Percentiles rank a stretch among this genome's conserved stretches.
phyloP scores from a whole-genome alignment of 2,888 invertebrate genomes.

The Agriopis marginaria region DNA sequence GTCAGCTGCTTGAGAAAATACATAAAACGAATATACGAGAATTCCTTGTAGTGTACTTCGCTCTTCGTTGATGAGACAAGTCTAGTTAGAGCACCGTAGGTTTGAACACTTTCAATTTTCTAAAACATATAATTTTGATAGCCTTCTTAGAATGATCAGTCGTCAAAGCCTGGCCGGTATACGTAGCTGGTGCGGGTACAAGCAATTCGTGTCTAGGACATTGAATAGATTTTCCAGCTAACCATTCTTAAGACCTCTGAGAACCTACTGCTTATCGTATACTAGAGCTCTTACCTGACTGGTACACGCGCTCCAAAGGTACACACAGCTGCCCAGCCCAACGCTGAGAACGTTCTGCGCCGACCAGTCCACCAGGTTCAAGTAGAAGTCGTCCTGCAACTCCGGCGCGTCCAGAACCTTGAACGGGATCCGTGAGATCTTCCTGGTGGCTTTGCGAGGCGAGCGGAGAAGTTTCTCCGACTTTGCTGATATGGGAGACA shows the following conservation, averaged over 20 bases:
- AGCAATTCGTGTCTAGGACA: not conserved
- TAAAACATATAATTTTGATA: too few relatives aligned
- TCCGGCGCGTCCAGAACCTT: conserved; percentile 98
- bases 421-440: conserved; percentile 99
- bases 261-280: not conserved
- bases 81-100: not conserved
- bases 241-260: not conserved
- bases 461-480: conserved; percentile 97
- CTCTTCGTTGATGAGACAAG: not conserved
- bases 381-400: conserved; percentile 99
- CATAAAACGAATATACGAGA: too few relatives aligned
- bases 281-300: conserved; percentile 89
- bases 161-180: not conserved
- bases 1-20: too few relatives aligned
- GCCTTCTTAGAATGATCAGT: too few relatives aligned
- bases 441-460: conserved; percentile 98
- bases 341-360: conserved; percentile 99
- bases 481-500: conserved; percentile 98
- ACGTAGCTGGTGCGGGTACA: not conserved
- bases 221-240: not conserved
- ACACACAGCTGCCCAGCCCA: conserved; percentile 98
- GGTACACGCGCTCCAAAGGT: conserved; percentile 99
- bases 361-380: conserved; percentile 99
- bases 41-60: too few relatives aligned
- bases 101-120: too few relatives aligned